Evolutionary conservation across 2,797 vertebrate genomes (phyloP).

Genomic region (Eulemur coronatus): DNA sequence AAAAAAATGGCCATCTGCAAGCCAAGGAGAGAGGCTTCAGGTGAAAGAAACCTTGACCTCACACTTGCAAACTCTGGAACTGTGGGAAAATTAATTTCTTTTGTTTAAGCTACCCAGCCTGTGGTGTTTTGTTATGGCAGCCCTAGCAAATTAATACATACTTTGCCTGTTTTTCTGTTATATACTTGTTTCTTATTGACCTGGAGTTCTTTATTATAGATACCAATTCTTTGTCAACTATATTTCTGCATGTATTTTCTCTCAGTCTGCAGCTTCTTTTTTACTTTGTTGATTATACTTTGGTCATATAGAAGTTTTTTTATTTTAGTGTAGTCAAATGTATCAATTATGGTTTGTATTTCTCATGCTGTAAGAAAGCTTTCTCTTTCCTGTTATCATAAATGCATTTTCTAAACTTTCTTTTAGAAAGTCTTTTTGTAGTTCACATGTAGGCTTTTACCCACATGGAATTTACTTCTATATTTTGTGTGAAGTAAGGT

Average conservation of each 20-base stretch:
- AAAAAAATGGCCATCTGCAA: neutral
- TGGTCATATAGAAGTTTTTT: neutral
- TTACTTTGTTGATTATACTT: neutral
- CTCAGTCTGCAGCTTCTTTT: neutral
- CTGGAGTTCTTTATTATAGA: neutral
- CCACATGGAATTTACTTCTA: neutral
- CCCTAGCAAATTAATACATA: neutral
- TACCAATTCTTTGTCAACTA: neutral
- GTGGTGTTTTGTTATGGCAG: neutral
- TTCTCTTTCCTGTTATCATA: neutral
- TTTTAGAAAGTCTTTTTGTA: neutral
- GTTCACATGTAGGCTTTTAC: neutral
- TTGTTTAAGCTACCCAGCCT: neutral
- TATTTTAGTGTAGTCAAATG: neutral
- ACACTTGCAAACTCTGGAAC: neutral
- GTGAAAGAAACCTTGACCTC: too few species aligned
- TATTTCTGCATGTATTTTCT: neutral
- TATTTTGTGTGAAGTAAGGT: neutral
- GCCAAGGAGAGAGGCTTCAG: neutral
- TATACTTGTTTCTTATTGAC: neutral
- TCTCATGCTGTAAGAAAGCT: neutral
- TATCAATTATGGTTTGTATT: neutral
- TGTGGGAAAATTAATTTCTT: neutral
- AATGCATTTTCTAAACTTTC: neutral
- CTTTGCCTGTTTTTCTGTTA: neutral